These are phyloP conservation scores for Gandaritis pyraliata DNA, from an alignment of 2,888 invertebrate genomes.

Conservation along the genomic window DNA sequence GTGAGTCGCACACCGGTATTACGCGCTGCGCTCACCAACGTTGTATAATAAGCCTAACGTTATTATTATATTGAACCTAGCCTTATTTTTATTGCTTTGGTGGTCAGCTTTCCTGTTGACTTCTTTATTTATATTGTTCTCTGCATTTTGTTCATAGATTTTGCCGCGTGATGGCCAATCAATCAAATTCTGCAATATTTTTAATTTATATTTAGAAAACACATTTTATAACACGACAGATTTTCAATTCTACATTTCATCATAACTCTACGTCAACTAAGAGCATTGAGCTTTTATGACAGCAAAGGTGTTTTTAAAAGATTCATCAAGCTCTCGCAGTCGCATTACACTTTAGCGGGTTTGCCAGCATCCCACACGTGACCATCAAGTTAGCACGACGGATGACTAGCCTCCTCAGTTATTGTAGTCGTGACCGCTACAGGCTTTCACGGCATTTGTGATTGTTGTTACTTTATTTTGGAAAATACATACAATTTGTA, in stretches of 20 bases:
- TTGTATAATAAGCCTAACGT: constrained; percentile 54
- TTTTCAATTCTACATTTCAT: no score
- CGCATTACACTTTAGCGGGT: constrained; percentile 16
- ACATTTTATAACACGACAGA: no score
- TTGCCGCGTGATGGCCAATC: no score
- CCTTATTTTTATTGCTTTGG: constrained; percentile 36
- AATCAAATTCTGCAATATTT: no score
- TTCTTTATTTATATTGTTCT: constrained; percentile 1
- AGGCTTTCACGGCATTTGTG: constrained; percentile 55
- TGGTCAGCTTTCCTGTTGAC: constrained; percentile 30
- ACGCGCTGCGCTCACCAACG: constrained; percentile 62
- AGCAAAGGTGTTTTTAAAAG: background rate
- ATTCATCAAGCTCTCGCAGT: constrained; percentile 6
- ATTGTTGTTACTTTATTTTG: constrained; percentile 37
- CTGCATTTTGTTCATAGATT: no score
- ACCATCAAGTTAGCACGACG: constrained; percentile 31
- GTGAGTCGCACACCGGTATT: constrained; percentile 68
- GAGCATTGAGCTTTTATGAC: background rate
- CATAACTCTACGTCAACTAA: no score
- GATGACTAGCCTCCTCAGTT: constrained; percentile 29
- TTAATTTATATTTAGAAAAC: no score
- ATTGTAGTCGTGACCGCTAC: constrained; percentile 64
- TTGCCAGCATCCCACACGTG: constrained; percentile 15
- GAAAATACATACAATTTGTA: constrained; percentile 39
- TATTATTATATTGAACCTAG: constrained; percentile 42